A percentile compares a stretch with the other conserved stretches of the same genome.
Conservation (phyloP, 2,888 invertebrate species). For the Eupithecia tripunctaria region DNA sequence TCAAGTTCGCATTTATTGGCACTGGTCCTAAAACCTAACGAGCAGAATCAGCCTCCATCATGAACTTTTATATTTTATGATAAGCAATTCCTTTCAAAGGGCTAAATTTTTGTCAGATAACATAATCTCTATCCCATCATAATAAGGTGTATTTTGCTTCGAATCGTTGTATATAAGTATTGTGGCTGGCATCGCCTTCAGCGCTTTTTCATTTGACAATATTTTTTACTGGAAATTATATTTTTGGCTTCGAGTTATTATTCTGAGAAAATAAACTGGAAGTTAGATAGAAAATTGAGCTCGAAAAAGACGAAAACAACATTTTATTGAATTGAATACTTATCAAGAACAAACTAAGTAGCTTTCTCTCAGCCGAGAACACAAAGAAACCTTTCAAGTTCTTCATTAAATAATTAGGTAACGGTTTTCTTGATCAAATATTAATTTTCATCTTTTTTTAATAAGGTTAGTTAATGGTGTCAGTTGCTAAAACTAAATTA, state of each 20-base stretch:
- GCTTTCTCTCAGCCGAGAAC: not conserved
- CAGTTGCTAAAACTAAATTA: no score
- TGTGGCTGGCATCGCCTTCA: slow-evolving; percentile 8
- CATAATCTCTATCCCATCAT: not conserved
- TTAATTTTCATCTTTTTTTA: not conserved
- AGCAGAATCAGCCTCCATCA: slow-evolving; percentile 21
- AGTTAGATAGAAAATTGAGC: not conserved
- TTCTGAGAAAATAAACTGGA: slow-evolving; percentile 17
- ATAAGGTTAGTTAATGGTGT: not conserved
- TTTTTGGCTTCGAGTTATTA: slow-evolving; percentile 8
- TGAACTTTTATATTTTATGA: slow-evolving; percentile 21
- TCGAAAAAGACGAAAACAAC: not conserved
- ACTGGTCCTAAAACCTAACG: slow-evolving; percentile 6
- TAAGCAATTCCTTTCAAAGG: slow-evolving; percentile 14
- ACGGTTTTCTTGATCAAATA: not conserved
- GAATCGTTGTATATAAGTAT: slow-evolving; percentile 3
- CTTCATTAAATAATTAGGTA: not conserved
- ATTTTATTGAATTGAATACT: not conserved
- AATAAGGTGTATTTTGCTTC: slow-evolving; percentile 1
- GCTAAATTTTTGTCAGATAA: not conserved
- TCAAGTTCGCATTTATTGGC: slow-evolving; percentile 6
- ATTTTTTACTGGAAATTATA: slow-evolving; percentile 19
- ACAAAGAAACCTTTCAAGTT: not conserved
- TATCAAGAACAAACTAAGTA: not conserved
- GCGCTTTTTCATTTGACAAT: slow-evolving; percentile 23